These are phyloP conservation scores for Piaya cayana DNA, from an alignment of 2,113 vertebrate species.

Conservation along the genomic window DNA sequence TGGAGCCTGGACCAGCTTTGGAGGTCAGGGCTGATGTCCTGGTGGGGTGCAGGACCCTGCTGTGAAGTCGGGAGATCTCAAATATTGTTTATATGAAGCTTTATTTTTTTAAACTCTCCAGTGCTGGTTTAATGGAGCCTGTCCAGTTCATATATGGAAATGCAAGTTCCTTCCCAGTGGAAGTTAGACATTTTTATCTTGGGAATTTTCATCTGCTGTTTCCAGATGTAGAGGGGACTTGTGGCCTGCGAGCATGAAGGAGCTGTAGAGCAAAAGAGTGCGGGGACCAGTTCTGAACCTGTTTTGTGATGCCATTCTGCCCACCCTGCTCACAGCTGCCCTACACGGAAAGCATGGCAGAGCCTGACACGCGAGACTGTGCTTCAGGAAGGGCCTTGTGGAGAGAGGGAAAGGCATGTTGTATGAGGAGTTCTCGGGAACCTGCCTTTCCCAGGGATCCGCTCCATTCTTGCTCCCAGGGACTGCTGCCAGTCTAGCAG, in stretches of 20 bases:
- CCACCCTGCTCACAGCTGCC: accelerated
- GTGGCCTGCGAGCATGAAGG: not conserved
- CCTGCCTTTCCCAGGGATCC: not conserved
- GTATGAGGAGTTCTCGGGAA: not conserved
- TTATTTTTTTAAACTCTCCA: not conserved
- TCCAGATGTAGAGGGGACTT: not conserved
- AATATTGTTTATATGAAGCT: not conserved
- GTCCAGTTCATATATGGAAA: not conserved
- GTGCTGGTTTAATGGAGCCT: not conserved
- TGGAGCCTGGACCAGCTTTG: not conserved
- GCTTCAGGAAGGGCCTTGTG: not conserved
- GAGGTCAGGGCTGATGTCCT: not conserved
- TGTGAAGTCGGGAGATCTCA: not conserved
- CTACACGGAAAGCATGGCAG: not conserved
- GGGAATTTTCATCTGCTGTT: conserved; percentile 1
- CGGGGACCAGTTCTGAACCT: not conserved
- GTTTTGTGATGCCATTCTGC: not conserved
- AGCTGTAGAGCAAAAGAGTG: not conserved
- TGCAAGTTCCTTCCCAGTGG: not conserved
- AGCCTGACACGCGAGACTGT: not conserved
- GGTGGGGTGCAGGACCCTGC: not conserved
- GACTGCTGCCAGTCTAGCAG: not conserved
- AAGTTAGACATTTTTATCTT: conserved; percentile 14
- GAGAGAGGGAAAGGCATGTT: not conserved
- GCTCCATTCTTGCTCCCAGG: not conserved